Evolutionary conservation across 2,113 vertebrate genomes (phyloP).

Genomic region (Glaucidium brasilianum): DNA sequence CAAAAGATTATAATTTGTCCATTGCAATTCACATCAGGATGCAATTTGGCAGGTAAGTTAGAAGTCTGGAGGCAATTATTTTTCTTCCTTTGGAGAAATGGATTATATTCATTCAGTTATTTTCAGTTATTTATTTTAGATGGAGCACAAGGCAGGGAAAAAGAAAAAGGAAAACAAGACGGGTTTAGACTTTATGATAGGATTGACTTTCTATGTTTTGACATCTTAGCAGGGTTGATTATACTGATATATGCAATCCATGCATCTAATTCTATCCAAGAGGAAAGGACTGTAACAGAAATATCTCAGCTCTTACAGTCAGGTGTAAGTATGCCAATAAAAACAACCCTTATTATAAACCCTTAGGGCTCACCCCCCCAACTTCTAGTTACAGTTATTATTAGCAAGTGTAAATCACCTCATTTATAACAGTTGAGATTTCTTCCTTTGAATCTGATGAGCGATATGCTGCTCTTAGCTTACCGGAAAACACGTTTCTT

Average conservation of each 20-base stretch:
- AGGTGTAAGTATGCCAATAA: not conserved
- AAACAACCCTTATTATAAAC: conserved; percentile 10
- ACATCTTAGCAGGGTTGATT: conserved; percentile 16
- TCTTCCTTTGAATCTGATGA: not conserved
- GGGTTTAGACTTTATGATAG: not conserved
- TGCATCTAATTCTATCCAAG: not conserved
- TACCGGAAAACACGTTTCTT: not conserved
- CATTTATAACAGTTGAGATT: not conserved
- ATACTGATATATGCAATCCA: not conserved
- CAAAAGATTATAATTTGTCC: conserved; percentile 47
- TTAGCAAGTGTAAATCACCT: conserved; percentile 22
- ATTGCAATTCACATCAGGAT: conserved; percentile 63
- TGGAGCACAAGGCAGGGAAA: not conserved
- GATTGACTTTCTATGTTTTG: conserved; percentile 34
- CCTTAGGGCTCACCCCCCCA: not conserved
- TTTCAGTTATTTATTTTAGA: conserved; percentile 51
- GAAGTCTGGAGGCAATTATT: conserved; percentile 61
- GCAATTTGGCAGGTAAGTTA: conserved; percentile 55
- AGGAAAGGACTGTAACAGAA: not conserved
- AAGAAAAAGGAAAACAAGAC: conserved; percentile 3
- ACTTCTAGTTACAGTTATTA: not conserved
- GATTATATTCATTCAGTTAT: conserved; percentile 27
- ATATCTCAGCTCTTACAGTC: not conserved
- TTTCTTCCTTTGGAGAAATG: conserved; percentile 52
- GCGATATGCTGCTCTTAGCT: not conserved